These are phyloP conservation scores for Aphelenchoides bicaudatus DNA, from an alignment of 2,888 invertebrate species.

Conservation along the genomic window DNA sequence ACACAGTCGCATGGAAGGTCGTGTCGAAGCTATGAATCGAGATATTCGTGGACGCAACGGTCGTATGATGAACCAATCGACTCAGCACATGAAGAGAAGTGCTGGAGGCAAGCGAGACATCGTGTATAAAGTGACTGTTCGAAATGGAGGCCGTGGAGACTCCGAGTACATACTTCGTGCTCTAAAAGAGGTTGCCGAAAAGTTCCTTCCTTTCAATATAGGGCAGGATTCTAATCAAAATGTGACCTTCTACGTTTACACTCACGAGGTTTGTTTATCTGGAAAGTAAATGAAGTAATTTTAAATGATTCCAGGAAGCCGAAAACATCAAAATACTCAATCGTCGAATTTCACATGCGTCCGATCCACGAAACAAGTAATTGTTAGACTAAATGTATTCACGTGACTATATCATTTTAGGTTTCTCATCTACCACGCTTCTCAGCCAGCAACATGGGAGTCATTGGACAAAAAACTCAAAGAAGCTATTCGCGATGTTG, in stretches of 20 bases:
- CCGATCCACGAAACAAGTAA: slow-evolving; percentile 34
- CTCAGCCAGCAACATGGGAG: slow-evolving; percentile 32
- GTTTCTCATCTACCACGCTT: no score
- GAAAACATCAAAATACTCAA: slow-evolving; percentile 39
- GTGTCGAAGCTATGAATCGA: not conserved
- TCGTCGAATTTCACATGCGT: slow-evolving; percentile 40
- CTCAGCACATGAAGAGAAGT: slow-evolving; percentile 1
- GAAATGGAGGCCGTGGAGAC: not conserved
- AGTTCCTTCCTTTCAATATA: slow-evolving; percentile 34
- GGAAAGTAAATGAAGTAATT: slow-evolving; percentile 7
- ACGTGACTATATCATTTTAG: no score
- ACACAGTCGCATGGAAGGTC: not conserved
- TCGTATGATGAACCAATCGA: slow-evolving; percentile 1
- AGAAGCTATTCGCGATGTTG: slow-evolving; percentile 35
- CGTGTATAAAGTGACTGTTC: slow-evolving; percentile 5
- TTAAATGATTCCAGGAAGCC: slow-evolving; percentile 33
- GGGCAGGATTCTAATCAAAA: slow-evolving; percentile 27
- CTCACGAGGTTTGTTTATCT: slow-evolving; percentile 27
- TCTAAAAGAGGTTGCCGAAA: slow-evolving; percentile 26
- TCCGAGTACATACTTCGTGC: slow-evolving; percentile 27
- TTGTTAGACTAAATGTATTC: no score
- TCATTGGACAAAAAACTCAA: slow-evolving; percentile 24
- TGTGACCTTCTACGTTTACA: slow-evolving; percentile 29
- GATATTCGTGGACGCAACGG: not conserved
- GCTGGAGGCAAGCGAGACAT: not conserved